Conservation (phyloP, 2,888 invertebrate species). For the Thecocarcelia acutangulata region DNA sequence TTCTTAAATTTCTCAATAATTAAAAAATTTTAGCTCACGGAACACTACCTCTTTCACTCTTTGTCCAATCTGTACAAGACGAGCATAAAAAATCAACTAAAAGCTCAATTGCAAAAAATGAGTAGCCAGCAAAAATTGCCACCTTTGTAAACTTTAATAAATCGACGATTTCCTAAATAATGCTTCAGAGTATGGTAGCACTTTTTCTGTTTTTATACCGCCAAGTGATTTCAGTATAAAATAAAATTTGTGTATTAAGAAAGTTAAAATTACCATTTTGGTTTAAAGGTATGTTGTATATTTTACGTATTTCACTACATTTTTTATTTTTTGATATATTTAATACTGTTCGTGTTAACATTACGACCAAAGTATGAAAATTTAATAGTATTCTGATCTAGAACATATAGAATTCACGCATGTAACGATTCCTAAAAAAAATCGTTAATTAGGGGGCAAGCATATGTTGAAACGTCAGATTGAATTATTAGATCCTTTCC, state of each 20-base stretch:
- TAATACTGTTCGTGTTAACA: neutral
- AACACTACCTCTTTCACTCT: slow-evolving; percentile 7
- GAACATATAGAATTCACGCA: no score
- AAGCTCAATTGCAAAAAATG: slow-evolving; percentile 48
- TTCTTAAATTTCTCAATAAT: slow-evolving; percentile 43
- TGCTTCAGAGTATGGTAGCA: slow-evolving; percentile 7
- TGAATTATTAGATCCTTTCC: no score
- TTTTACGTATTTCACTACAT: no score
- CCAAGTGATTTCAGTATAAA: neutral
- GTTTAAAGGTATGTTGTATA: no score
- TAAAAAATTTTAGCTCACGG: slow-evolving; percentile 28
- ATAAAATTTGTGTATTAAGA: no score
- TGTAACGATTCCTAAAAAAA: no score
- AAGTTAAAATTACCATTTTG: no score
- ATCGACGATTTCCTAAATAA: neutral
- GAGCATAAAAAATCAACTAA: slow-evolving; percentile 62
- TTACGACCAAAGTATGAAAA: no score
- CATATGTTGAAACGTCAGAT: no score
- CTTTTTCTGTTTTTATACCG: neutral
- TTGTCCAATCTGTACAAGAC: slow-evolving; percentile 45
- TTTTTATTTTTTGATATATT: neutral
- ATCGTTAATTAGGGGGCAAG: no score
- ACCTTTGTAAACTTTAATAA: slow-evolving; percentile 4
- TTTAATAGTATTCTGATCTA: no score
- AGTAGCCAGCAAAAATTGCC: slow-evolving; percentile 42